phyloP scores from a whole-genome alignment of 2,113 vertebrate species.

The Danio rerio region DNA sequence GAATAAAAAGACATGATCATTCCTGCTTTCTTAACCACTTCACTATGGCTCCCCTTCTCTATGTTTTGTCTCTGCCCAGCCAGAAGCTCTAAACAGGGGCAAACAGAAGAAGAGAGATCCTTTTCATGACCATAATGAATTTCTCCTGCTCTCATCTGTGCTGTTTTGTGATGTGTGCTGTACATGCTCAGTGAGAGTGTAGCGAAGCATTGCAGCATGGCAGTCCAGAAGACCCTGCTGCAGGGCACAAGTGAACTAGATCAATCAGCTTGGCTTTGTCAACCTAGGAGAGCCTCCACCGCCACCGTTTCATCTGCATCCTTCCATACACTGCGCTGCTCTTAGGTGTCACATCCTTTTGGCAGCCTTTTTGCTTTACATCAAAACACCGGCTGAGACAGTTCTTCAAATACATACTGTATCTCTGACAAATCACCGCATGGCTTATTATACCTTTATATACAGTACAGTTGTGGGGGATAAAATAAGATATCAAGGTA shows the following conservation, averaged over 20 bases:
- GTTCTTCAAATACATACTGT: neutral
- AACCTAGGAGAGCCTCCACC: slow-evolving; percentile 38
- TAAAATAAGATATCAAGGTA: no score
- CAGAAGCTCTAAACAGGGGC: neutral
- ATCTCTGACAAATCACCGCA: neutral
- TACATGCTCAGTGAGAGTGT: slow-evolving; percentile 31
- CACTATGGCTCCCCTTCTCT: neutral
- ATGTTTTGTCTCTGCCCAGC: slow-evolving; percentile 2
- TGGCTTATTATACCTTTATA: neutral
- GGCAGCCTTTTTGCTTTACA: slow-evolving; percentile 28
- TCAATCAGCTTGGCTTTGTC: slow-evolving; percentile 72
- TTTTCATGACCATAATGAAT: slow-evolving; percentile 39
- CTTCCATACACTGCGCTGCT: neutral
- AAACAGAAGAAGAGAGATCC: slow-evolving; percentile 15
- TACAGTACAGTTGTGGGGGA: no score
- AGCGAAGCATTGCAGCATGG: slow-evolving; percentile 49
- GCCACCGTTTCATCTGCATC: slow-evolving; percentile 48
- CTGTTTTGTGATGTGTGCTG: slow-evolving; percentile 43
- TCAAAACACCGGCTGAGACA: neutral
- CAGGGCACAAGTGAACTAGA: slow-evolving; percentile 69
- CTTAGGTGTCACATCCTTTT: slow-evolving; percentile 44
- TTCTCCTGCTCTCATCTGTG: slow-evolving; percentile 36
- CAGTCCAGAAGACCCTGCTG: slow-evolving; percentile 53
- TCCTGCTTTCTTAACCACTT: neutral
- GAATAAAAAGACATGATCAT: neutral